phyloP scores from a whole-genome alignment of 1,140 invertebrate species.

The Cryptotermes secundus region DNA sequence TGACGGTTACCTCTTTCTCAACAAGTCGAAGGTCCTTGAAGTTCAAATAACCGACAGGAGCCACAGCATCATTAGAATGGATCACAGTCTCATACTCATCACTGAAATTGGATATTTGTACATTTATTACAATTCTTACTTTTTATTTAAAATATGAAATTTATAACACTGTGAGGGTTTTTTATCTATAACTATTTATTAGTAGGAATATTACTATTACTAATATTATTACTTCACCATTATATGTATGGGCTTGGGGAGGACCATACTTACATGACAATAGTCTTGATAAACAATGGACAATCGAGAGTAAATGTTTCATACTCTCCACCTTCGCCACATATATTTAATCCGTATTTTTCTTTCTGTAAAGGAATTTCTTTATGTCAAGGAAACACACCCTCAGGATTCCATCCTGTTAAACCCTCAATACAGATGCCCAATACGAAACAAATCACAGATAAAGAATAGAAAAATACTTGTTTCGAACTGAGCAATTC shows the following conservation, averaged over 20 bases:
- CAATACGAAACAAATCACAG: constrained; percentile 31
- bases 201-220: not conserved
- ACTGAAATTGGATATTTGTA: constrained; percentile 53
- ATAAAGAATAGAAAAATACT: constrained; percentile 33
- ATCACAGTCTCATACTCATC: constrained; percentile 86
- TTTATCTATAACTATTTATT: not conserved
- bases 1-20: constrained; percentile 56
- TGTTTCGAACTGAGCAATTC: constrained; percentile 21
- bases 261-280: constrained; percentile 79
- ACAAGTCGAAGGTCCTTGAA: constrained; percentile 78
- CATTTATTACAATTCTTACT: not conserved
- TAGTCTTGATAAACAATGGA: constrained; percentile 87
- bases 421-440: constrained; percentile 24
- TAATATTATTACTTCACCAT: not conserved
- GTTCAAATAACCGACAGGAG: constrained; percentile 89
- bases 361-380: constrained; percentile 62
- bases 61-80: constrained; percentile 87
- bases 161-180: not conserved
- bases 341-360: constrained; percentile 95
- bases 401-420: constrained; percentile 22
- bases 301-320: constrained; percentile 98
- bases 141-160: not conserved
- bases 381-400: constrained; percentile 38
- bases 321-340: constrained; percentile 99
- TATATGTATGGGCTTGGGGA: constrained; percentile 3